phyloP scores from a whole-genome alignment of 2,113 vertebrate genomes.

The Axis porcinus region DNA sequence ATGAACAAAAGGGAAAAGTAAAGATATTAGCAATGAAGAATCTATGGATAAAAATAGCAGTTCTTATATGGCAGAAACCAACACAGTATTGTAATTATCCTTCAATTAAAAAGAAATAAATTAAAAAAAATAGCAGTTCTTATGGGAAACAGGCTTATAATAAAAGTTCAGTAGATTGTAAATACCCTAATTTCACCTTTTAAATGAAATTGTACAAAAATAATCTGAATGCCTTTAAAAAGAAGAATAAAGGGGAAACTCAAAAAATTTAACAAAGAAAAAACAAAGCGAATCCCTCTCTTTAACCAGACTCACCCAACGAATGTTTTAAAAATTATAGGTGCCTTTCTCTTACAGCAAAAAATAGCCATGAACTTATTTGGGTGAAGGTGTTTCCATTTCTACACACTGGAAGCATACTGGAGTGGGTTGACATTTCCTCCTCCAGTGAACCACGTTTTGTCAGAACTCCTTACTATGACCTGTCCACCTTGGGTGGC shows the following conservation, averaged over 20 bases:
- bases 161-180: not conserved
- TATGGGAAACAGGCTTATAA: not conserved
- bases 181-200: not conserved
- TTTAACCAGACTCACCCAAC: not conserved
- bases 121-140: not conserved
- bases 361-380: slow-evolving; percentile 19
- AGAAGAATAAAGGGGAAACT: slow-evolving; percentile 60
- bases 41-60: not conserved
- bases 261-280: slow-evolving; percentile 27
- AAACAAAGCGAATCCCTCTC: not conserved
- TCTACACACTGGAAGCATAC: fast-evolving
- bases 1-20: not conserved
- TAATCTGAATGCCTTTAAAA: not conserved
- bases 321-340: not conserved
- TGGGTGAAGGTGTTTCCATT: not conserved
- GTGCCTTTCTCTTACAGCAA: slow-evolving; percentile 18
- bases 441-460: not conserved
- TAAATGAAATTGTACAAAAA: not conserved
- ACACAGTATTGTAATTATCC: not conserved
- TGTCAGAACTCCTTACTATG: not conserved
- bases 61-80: not conserved
- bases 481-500: not conserved
- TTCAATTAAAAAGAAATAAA: not conserved
- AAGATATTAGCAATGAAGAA: not conserved
- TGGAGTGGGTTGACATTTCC: not conserved